Base-by-base conservation (phyloP, 2,113 vertebrate genomes). In the Scopus umbretta region DNA sequence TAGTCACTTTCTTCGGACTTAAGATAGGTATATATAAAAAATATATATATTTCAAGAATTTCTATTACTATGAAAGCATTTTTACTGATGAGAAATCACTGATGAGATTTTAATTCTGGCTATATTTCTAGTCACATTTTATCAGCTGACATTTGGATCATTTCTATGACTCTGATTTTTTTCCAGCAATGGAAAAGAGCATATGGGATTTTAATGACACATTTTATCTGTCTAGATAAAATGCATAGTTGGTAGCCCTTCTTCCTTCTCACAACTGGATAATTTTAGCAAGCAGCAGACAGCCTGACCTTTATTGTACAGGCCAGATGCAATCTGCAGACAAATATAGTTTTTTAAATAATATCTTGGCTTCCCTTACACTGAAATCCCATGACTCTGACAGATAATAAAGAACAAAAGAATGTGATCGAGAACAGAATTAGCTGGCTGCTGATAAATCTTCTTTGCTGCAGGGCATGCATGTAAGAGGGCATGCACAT, bases 191-290 rank as follows among this genome's bases (percentile, higher is more conserved):
- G 61, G 73, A 75, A 94, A 91, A 89, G 47, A 72, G 34, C 65
- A 75, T 36, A 61, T 0, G 0, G 61, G 86, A 87, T 62, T 92
- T 89, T 75, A 91, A 85, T 89, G 94, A 56, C 78, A 80, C 63
- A 16, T 81, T 94, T 92, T 91, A 95, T 97, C 91, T 87, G 26
- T 88, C 36, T 7, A 90, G 95, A 95, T 95, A 96, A 95, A 89
- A 94, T 20, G 34, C 70, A 87, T 43, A 90, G 70, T 61, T 85
- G 47, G 70, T 87, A 91, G 59, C 73, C 84, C 73, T 92, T 91
- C 87, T 82, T 91, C 68, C 29, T 56, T 79, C 84, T 92, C 70
- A 85, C 86, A 91, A 67, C 43, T 68, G 92, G 96, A 20, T 76
- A 94, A 95, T 92, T 94, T 96, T 94, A 95, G 94, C 53, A 80